Conservation (phyloP, 2,113 vertebrate species). For the Macrotus californicus region DNA sequence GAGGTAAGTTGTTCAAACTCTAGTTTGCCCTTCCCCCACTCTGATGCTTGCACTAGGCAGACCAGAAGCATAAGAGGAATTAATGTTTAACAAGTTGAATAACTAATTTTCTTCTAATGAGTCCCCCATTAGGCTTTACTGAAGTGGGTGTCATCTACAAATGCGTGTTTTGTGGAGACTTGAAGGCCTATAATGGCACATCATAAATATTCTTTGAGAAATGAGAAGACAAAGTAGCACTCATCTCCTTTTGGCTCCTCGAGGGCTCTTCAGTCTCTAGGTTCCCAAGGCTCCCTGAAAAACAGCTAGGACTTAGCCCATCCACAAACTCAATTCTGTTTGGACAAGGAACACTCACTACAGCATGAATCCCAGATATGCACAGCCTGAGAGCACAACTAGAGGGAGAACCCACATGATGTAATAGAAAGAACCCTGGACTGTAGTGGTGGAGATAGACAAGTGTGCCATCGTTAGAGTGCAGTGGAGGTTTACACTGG, state of each 20-base stretch:
- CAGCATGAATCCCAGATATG: neutral
- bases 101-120: constrained; percentile 61
- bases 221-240: constrained; percentile 36
- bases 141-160: constrained; percentile 61
- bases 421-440: neutral
- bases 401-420: neutral
- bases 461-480: neutral
- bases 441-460: neutral
- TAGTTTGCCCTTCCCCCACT: neutral
- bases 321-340: neutral
- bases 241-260: constrained; percentile 13
- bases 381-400: neutral
- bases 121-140: constrained; percentile 44
- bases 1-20: neutral
- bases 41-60: neutral
- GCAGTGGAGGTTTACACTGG: neutral
- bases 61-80: constrained; percentile 40
- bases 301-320: neutral
- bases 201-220: constrained; percentile 59
- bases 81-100: constrained; percentile 61
- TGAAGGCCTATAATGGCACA: constrained; percentile 39
- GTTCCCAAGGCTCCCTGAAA: neutral
- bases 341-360: neutral
- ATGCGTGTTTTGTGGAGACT: constrained; percentile 47
- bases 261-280: neutral